phyloP scores from a whole-genome alignment of 2,113 vertebrate genomes.

The Reinhardtius hippoglossoides region DNA sequence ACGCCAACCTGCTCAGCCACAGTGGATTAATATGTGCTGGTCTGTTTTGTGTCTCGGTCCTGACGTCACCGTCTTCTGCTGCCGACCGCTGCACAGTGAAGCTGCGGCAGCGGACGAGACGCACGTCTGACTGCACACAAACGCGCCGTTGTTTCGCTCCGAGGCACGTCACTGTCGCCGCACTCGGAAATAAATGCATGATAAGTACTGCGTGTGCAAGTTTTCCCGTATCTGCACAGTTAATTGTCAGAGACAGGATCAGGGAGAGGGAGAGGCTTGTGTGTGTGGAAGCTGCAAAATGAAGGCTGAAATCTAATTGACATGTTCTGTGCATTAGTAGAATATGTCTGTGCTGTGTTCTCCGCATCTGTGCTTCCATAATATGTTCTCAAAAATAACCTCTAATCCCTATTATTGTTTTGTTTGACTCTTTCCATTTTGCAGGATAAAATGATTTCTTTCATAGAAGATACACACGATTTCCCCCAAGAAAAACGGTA shows the following conservation, averaged over 20 bases:
- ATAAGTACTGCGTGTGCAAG: no score
- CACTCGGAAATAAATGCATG: no score
- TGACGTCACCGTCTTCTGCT: conserved; percentile 55
- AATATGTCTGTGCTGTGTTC: background rate
- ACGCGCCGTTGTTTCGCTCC: background rate
- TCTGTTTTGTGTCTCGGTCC: conserved; percentile 38
- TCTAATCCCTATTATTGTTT: background rate
- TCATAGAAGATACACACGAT: conserved; percentile 8
- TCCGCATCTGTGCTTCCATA: background rate
- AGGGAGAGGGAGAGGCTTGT: no score
- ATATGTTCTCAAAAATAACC: background rate
- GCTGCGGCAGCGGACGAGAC: background rate
- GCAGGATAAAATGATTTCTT: background rate
- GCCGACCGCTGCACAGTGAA: conserved; percentile 29
- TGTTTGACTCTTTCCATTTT: background rate
- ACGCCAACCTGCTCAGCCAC: conserved; percentile 32
- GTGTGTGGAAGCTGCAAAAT: no score
- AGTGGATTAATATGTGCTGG: conserved; percentile 56
- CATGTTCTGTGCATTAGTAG: background rate
- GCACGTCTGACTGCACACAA: background rate
- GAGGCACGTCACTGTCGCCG: no score
- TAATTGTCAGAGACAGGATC: no score
- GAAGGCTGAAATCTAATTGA: no score
- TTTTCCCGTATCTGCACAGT: no score
- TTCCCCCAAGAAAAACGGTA: conserved; percentile 14